These are phyloP conservation scores for Chrysopilus asiliformis DNA, from an alignment of 2,888 invertebrate species.

Conservation along the genomic window DNA sequence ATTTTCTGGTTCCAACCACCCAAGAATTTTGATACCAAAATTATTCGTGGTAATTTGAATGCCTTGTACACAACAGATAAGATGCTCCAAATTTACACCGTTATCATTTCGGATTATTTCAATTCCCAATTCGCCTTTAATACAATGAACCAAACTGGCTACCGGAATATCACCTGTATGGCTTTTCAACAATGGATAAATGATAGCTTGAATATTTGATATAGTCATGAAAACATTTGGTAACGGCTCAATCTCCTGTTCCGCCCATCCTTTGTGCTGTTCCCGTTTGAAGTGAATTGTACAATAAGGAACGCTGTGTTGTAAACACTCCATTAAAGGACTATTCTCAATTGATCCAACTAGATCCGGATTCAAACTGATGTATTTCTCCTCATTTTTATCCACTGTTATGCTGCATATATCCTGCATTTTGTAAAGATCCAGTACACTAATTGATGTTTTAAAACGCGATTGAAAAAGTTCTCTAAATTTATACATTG, in stretches of 20 bases:
- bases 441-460: slow-evolving; percentile 53
- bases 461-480: slow-evolving; percentile 68
- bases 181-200: slow-evolving; percentile 29
- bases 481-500: slow-evolving; percentile 69
- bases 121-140: slow-evolving; percentile 28
- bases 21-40: slow-evolving; percentile 35
- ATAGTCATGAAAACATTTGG: slow-evolving; percentile 41
- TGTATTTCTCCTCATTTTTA: slow-evolving; percentile 53
- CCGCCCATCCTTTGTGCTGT: slow-evolving; percentile 60
- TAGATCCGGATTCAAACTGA: slow-evolving; percentile 50
- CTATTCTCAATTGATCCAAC: slow-evolving; percentile 40
- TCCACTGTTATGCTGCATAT: slow-evolving; percentile 62
- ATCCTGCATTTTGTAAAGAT: slow-evolving; percentile 59
- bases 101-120: slow-evolving; percentile 35
- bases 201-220: slow-evolving; percentile 29
- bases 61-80: slow-evolving; percentile 70
- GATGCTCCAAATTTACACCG: slow-evolving; percentile 80
- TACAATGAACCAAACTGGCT: slow-evolving; percentile 32
- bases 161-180: slow-evolving; percentile 34
- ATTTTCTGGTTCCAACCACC: slow-evolving; percentile 27
- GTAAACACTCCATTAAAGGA: slow-evolving; percentile 37
- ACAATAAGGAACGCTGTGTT: slow-evolving; percentile 47
- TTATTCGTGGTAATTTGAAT: slow-evolving; percentile 40
- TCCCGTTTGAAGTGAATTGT: slow-evolving; percentile 44
- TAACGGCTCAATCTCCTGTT: slow-evolving; percentile 53